Base-by-base conservation (phyloP, 2,797 vertebrate species). In the Antrozous pallidus region DNA sequence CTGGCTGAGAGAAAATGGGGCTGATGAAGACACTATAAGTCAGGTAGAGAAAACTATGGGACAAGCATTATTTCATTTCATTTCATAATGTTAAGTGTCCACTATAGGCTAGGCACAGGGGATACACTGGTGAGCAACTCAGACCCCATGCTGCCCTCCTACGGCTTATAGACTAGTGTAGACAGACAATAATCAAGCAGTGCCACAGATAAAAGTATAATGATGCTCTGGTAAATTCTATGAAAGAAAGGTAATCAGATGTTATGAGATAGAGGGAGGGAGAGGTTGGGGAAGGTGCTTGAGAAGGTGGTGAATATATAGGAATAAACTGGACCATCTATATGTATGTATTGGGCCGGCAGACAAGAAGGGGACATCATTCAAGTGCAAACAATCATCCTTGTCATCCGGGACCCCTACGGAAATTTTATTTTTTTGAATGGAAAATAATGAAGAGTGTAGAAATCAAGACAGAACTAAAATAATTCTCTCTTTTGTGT, bases 11-110 rank as follows among this genome's bases (percentile, higher is more conserved):
- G 98, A 98, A 71, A 98, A 98, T 0, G 99, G 99, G 70, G 99
- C 99, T 1, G 99, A 99, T 70, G 98, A 99, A 90, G 99, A 99
- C 96, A 98, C 99, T 0, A 98, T 99, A 96, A 98, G 99, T 95
- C 99, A 96, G 98, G 99, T 99, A 98, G 97, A 96, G 78, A 91
- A 77, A 58, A 16, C 88, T 54, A 11, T 77, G 56, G 49, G 63
- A 47, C n/a, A 28, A 0, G 1, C 24, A 5, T 61, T 77, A 20
- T 81, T 67, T 51, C 10, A 14, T 3, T 40, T 70, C 6, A 12
- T 88, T 38, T 49, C 56, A 16, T 58, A 71, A 8, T 6, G 2
- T 36, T n/a, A 38, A n/a, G 28, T 24, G 33, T 47, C 73, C 58
- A 0, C 45, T 31, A 1, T 7, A n/a, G 20, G 26, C 40, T 6